Evolutionary conservation across 2,113 vertebrate genomes (phyloP), one percentile per base, ranked within the genome.

Genomic region (Pica pica): DNA sequence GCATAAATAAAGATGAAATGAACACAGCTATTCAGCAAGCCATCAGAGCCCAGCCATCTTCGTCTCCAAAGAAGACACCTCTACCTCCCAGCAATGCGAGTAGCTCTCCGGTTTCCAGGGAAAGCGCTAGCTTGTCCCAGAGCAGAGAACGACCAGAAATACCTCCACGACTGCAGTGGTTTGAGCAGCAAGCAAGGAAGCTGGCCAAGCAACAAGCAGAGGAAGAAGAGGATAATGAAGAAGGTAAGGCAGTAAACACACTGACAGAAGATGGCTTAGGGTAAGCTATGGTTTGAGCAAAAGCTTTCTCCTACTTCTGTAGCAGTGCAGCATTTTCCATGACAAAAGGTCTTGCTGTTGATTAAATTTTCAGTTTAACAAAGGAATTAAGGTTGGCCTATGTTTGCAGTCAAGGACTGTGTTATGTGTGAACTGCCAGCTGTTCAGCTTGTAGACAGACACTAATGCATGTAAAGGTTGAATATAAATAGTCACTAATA

Each of bases 1-100:
- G 96, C 7, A 74, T 97, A 23, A 98, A 98, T 88, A 98, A 98
- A 63, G 98, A 99, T 14, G 97, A 98, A 70, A 96, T 98, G 97
- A 99, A 99, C 23, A 61, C 98, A 31, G 99, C 99, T 64, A 99
- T 99, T 94, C 99, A 99, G 97, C 99, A 98, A 93, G 99, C 97
- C 41, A 96, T 99, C 95, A 98, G 93, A 69, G 98, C 98, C 14
- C 98, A 98, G 95, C 98, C 98, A 1, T 98, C 98, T 64, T 87
- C 93, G 0, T 98, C 97, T 14, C 97, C 98, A 3, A 98, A 95
- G 61, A 98, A 94, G 90, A 89, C 74, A 16, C 74, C 44, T 63
- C 42, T 46, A 55, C 47, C 44, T 85, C 78, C 52, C 2, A n/a
- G 49, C 55, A 35, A 70, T 47, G 18, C 30, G 2, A 4, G 91